Evolutionary conservation across 2,797 vertebrate species (phyloP), one percentile per base, ranked within the genome.

Genomic region (Xenentodon cancila): DNA sequence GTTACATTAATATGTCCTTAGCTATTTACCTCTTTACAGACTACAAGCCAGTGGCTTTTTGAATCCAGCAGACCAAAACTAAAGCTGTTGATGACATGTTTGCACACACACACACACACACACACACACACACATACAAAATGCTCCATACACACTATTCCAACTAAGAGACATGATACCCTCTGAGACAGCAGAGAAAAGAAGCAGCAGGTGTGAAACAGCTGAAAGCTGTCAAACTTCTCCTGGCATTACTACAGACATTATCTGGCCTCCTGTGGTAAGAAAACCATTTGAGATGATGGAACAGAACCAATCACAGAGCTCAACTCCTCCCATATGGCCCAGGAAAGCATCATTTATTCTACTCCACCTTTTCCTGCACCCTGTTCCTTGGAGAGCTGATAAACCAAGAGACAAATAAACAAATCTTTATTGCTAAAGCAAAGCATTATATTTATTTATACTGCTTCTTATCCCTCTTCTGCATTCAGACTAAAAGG

Each of bases 141-240:
- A 58, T 34, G 43, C 25, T 17, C 45, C 42, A 54, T 25, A 16
- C 50, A 43, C 50, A 30, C 21, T 5, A 18, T 61, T 57, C 44
- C 59, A 71, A 62, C 58, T 25, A 17, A 22, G 3, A n/a, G 59
- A 59, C 43, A 59, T 59, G 57, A 73, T 49, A 64, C 20, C 22
- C 30, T 20, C 59, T 27, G 53, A 42, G 57, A 53, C 61, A 32
- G 13, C n/a, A 49, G 19, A 53, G 59, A 74, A 54, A 43, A 21
- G 20, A 19, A 78, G 66, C 59, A 79, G 84, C 88, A 92, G 88
- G 91, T 92, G 90, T 84, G 68, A 75, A 73, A 82, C 90, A 89
- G 79, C 88, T 87, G 77, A 82, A 75, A 80, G 43, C 52, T 13
- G 34, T 84, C 73, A 71, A 68, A 55, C 52, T 25, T 61, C 25